Base-by-base conservation (phyloP, 2,888 invertebrate genomes). In the Cylindroiulus punctatus region DNA sequence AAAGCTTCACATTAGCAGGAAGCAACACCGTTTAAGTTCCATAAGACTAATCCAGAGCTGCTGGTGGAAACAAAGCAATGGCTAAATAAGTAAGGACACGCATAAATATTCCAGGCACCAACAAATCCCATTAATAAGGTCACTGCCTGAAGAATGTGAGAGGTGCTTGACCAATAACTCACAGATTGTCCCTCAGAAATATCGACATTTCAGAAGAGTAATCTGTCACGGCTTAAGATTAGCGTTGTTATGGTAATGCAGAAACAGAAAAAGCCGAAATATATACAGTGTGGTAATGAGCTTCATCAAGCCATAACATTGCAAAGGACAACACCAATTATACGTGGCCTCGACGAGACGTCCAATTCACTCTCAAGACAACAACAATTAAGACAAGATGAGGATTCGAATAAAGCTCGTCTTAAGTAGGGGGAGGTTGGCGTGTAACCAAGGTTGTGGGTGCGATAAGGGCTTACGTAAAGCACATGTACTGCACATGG, bases 191-290 rank as follows among this genome's bases (percentile, higher is more conserved):
- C 52, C 52, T 19, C 0, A 52, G 52, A 52, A 52, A 52, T 52
- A 52, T 52, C 52, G 52, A 52, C 52, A 52, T 52, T 52, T 52
- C 17, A 4, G 52, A 52, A 14, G 52, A 52, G 52, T 52, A 52
- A 52, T 52, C 52, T 52, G 52, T 52, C 52, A 52, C 17, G 52
- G 52, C 52, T 52, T 52, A 52, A n/a, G 52, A 52, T 52, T 52
- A 52, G 19, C 52, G 52, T 52, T 52, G 52, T 52, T 52, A 52
- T 52, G 52, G 52, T 52, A 52, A 52, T 52, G 52, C 52, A 52
- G 52, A n/a, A 52, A 52, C 52, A 52, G 19, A 17, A 52, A 52
- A 52, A 52, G 19, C 52, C 52, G 17, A 52, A 52, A 52, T 52
- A 52, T 52, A 17, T 52, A 52, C 52, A 52, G 0, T 52, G 52